phyloP scores from a whole-genome alignment of 1,140 invertebrate species.

The Penaeus japonicus region DNA sequence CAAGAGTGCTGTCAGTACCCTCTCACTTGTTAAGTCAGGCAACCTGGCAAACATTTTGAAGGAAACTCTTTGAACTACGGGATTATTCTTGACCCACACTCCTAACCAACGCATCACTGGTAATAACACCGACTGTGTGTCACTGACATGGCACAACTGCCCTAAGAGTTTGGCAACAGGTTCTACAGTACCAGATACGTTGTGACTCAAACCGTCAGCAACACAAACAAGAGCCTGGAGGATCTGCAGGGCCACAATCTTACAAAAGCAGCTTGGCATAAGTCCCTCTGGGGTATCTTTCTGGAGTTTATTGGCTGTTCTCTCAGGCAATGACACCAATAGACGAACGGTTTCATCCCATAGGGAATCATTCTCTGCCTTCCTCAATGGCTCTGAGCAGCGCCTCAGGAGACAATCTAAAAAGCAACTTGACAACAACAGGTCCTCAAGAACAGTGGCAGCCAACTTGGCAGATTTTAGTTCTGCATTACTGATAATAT shows the following conservation, averaged over 20 bases:
- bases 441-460: constrained; percentile 2
- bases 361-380: constrained; percentile 10
- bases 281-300: constrained; percentile 45
- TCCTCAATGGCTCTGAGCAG: constrained; percentile 17
- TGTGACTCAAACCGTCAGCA: constrained; percentile 59
- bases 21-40: constrained; percentile 26
- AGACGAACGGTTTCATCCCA: constrained; percentile 60
- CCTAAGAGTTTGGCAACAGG: constrained; percentile 58
- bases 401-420: constrained; percentile 19
- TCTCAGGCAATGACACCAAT: constrained; percentile 60
- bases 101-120: constrained; percentile 43
- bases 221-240: constrained; percentile 61
- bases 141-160: constrained; percentile 51
- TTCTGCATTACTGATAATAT: constrained; percentile 3
- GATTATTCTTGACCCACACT: constrained; percentile 29
- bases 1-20: constrained; percentile 20
- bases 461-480: constrained; percentile 10
- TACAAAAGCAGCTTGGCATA: constrained; percentile 32
- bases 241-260: constrained; percentile 49
- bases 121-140: constrained; percentile 47
- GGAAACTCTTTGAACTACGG: constrained; percentile 30
- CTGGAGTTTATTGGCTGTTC: constrained; percentile 61
- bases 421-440: constrained; percentile 11
- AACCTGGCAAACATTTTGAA: constrained; percentile 38
- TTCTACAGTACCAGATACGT: constrained; percentile 55